Evolutionary conservation across 2,888 invertebrate genomes (phyloP).

Genomic region (Synergus itoensis): DNA sequence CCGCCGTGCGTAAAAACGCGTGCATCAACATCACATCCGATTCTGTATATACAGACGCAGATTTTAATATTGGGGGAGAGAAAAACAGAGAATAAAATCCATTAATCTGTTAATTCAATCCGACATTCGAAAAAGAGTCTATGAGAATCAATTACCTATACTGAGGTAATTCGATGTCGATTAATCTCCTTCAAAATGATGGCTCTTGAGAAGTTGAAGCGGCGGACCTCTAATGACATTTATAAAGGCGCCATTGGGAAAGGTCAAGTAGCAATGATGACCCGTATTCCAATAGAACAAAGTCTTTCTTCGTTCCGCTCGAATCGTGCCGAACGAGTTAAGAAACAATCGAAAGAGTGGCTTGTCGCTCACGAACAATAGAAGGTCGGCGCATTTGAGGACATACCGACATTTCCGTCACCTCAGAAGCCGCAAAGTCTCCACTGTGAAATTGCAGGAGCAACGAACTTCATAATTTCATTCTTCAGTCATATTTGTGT

Average conservation of each 20-base stretch:
- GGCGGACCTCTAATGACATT: constrained; percentile 26
- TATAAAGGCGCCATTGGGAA: constrained; percentile 28
- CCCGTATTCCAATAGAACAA: constrained; percentile 39
- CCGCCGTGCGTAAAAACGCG: constrained; percentile 8
- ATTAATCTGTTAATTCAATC: background rate
- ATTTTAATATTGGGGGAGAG: background rate
- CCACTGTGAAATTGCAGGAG: constrained; percentile 31
- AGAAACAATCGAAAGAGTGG: constrained; percentile 38
- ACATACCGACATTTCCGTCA: constrained; percentile 35
- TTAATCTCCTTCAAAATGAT: constrained; percentile 1
- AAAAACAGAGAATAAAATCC: background rate
- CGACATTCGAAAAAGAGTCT: background rate
- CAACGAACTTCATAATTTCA: background rate
- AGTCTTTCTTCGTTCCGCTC: constrained; percentile 39
- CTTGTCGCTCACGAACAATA: constrained; percentile 38
- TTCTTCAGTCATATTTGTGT: background rate
- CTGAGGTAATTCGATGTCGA: background rate
- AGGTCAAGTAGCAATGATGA: constrained; percentile 38
- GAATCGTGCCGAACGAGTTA: constrained; percentile 34
- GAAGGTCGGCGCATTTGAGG: constrained; percentile 39
- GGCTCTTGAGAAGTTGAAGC: constrained; percentile 12
- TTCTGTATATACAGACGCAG: background rate
- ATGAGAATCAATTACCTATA: background rate
- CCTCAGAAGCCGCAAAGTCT: constrained; percentile 17
- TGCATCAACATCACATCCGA: background rate